Base-by-base conservation (phyloP, 2,888 invertebrate species). In the Adela reaumurella region DNA sequence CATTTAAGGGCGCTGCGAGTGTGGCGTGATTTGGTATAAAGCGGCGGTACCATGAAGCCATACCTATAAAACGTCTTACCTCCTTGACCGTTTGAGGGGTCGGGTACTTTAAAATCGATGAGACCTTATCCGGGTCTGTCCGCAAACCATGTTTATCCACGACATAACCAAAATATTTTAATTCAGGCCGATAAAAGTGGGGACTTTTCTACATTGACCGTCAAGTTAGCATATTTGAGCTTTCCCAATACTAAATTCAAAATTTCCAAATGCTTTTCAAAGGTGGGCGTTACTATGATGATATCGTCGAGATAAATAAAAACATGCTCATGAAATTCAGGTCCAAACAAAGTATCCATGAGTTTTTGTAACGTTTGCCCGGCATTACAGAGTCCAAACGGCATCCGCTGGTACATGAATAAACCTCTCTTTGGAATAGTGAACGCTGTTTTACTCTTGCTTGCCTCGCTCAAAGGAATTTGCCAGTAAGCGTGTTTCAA, bases 141-240 rank as follows among this genome's bases (percentile, higher is more conserved):
- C 51, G 45, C 4, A 61, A 20, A 6, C 64, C 64, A 4, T 58
- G 16, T 1, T 45, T 20, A 46, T 58, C 55, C 2, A 68, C 59
- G 0, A 62, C 29, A 48, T 62, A 63, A 1, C 66, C 64, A 2
- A 68, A 50, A 49, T 60, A 63, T 43, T 56, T 54, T 2, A 68
- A 20, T 24, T 56, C 44, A 5, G 50, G 47, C 35, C 48, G 19
- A 50, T 55, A 58, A 50, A 62, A 60, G 1, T 50, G 1, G 49
- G n/a, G 56, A 57, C 51, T 66, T 65, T 0, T 56, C 54, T 14
- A 46, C 16, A 17, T 58, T 59, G 0, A 68, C 43, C 0, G 56
- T 59, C 20, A 49, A 41, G n/a, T 41, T 42, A 2, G 50, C 47
- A 1, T n/a, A 41, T n/a, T 35, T 41, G 4, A 50, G 14, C 17